Percentiles rank a stretch among this genome's conserved stretches.
Evolutionary conservation across 2,797 vertebrate species (phyloP).

Genomic region (Cirrhinus mrigala): DNA sequence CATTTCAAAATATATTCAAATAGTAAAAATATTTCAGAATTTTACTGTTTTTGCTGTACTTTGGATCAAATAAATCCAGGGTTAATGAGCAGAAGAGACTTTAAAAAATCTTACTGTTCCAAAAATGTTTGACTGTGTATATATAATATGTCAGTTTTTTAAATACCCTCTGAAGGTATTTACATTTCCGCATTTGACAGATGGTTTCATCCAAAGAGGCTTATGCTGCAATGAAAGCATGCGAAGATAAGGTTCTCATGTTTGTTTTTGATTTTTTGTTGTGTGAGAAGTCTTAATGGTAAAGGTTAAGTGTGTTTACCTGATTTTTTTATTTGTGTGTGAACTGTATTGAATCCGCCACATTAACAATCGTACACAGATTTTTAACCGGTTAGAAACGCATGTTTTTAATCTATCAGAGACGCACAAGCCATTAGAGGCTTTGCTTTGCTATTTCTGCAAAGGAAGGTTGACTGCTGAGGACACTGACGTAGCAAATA

Average conservation of each 20-base stretch:
- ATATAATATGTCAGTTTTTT: too few species aligned
- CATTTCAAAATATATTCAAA: too few species aligned
- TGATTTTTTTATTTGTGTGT: neutral
- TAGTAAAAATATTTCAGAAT: too few species aligned
- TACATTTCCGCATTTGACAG: neutral
- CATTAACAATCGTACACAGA: neutral
- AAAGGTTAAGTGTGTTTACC: neutral
- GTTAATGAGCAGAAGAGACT: too few species aligned
- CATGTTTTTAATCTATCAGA: neutral
- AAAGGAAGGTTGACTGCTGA: neutral
- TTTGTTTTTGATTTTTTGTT: neutral
- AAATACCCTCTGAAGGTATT: neutral
- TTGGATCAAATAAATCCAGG: too few species aligned
- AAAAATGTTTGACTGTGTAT: too few species aligned
- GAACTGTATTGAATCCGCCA: neutral
- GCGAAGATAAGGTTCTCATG: neutral
- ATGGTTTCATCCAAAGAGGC: neutral
- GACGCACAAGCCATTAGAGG: neutral
- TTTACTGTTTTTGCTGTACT: too few species aligned
- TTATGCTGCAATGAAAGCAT: neutral
- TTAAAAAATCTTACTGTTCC: too few species aligned
- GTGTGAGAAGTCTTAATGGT: neutral
- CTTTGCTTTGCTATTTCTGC: neutral
- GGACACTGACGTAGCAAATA: neutral
- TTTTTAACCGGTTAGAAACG: neutral